Conservation (phyloP, 1,140 invertebrate species). For the Spodoptera litura region DNA sequence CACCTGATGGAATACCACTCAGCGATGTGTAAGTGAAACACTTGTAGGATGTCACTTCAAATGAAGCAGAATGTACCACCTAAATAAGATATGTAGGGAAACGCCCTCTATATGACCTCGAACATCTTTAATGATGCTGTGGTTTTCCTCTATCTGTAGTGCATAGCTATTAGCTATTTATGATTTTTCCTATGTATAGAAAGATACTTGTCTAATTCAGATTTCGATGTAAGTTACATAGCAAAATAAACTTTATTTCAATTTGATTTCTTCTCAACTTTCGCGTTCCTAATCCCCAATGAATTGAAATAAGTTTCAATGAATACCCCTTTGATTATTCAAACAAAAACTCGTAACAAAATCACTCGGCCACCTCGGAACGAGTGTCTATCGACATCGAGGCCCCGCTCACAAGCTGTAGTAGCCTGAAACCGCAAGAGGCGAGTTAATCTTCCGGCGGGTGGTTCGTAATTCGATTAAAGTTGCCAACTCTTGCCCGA, state of each 20-base stretch:
- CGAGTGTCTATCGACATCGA: slow-evolving; percentile 24
- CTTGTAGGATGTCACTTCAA: slow-evolving; percentile 22
- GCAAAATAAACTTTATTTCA: too few relatives aligned
- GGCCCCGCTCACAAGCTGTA: slow-evolving; percentile 7
- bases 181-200: too few relatives aligned
- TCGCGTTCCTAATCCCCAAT: too few relatives aligned
- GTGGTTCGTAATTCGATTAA: slow-evolving; percentile 69
- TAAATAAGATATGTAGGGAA: background rate
- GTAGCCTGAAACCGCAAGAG: slow-evolving; percentile 48
- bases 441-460: slow-evolving; percentile 60
- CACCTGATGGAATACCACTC: slow-evolving; percentile 21
- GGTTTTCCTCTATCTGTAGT: background rate
- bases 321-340: too few relatives aligned
- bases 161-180: too few relatives aligned
- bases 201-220: too few relatives aligned
- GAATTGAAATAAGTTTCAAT: too few relatives aligned
- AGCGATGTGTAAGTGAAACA: slow-evolving; percentile 4
- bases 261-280: too few relatives aligned
- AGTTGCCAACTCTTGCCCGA: slow-evolving; percentile 60
- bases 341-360: background rate
- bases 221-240: too few relatives aligned
- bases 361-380: background rate
- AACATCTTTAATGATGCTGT: background rate
- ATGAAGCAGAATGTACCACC: background rate
- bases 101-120: background rate